Percentiles rank a stretch among this genome's conserved stretches.
These are phyloP conservation scores for Pachyseris speciosa DNA, from an alignment of 64 coral and sea anemone species.

Conservation along the genomic window DNA sequence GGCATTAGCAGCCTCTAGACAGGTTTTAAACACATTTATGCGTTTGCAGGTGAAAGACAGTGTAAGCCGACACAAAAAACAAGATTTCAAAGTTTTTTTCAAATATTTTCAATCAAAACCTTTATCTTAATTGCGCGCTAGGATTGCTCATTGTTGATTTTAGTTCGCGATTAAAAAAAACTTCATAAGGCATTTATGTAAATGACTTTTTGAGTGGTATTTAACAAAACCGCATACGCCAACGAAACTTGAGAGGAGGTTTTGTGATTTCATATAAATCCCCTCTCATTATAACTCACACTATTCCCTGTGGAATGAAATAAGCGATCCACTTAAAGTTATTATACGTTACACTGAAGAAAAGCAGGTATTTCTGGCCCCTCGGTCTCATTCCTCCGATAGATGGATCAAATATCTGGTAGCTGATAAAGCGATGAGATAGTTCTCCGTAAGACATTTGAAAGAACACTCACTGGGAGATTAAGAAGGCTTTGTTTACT, in stretches of 20 bases:
- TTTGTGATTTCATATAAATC: not conserved
- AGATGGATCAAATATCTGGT: conserved; percentile 24
- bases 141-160: not conserved
- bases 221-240: conserved; percentile 1
- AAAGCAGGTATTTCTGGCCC: not conserved
- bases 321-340: not conserved
- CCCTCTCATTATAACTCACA: not conserved
- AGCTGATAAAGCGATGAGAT: conserved; percentile 48
- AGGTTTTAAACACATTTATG: conserved; percentile 37
- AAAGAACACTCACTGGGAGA: conserved; percentile 28
- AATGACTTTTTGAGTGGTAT: conserved; percentile 42
- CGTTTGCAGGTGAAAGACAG: not conserved
- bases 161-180: not conserved
- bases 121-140: not conserved
- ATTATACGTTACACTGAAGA: not conserved
- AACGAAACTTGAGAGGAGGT: not conserved
- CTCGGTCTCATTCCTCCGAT: conserved; percentile 3
- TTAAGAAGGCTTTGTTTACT: conserved; percentile 36
- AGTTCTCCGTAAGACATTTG: conserved; percentile 40
- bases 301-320: conserved; percentile 12
- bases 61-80: conserved; percentile 3
- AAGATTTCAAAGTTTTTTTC: not conserved
- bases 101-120: conserved; percentile 47
- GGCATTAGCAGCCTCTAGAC: conserved; percentile 33
- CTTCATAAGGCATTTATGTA: not conserved